Base-by-base conservation (phyloP, 2,888 invertebrate species). In the Tipula confusa region DNA sequence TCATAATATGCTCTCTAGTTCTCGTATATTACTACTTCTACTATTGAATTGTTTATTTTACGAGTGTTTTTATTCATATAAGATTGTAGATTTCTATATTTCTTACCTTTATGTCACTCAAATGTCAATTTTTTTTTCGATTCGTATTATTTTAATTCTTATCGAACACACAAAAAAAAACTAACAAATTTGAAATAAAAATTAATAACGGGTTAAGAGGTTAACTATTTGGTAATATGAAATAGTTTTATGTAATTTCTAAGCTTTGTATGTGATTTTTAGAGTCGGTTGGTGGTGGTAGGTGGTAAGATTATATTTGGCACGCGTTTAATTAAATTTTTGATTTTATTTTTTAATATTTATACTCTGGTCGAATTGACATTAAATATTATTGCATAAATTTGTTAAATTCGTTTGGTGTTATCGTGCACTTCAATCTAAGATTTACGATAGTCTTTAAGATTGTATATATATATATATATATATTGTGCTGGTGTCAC, bases 31-130 rank as follows among this genome's bases (percentile, higher is more conserved):
- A 64, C n/a, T n/a, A n/a, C 64, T 24, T 64, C 24, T 18, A 64
- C 64, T 64, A 64, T 64, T 64, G 64, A 64, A 64, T 64, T 64
- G 64, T 64, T 64, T 64, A 64, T 64, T 64, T 64, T 64, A 64
- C 64, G 64, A 64, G 18, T 24, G 13, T 64, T 48, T 48, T 18
- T 43, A n/a, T 36, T 5, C 9, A 64, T 24, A 64, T 64, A 64
- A 24, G 64, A 64, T 64, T 64, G 64, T 64, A 64, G 64, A 64
- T 64, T 24, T 43, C 24, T 64, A 64, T 64, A 64, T 64, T 43
- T 64, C 64, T 64, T 64, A 64, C 64, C 64, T 64, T 64, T 64
- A 24, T 64, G 64, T 64, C 64, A 64, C 64, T 64, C 64, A 64
- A 64, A 64, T 64, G 64, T 64, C 64, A 64, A 64, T 64, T 64